Evolutionary conservation across 2,888 invertebrate genomes (phyloP), one percentile per base, ranked within the genome.

Genomic region (Epirrhoe alternata): DNA sequence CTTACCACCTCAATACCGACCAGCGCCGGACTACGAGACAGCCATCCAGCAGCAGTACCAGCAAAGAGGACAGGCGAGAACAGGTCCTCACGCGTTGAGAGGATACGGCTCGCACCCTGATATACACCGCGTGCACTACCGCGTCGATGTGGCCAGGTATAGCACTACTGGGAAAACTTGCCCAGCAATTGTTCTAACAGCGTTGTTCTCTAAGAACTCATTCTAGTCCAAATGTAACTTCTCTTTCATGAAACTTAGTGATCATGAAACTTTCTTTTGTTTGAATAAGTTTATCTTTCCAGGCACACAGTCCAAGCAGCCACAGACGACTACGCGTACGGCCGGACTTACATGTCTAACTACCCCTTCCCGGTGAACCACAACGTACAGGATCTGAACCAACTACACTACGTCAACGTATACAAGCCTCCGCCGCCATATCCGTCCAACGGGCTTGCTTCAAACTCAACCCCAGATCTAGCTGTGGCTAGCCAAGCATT

Each of bases 1-100:
- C 14, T 94, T 97, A 71, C 86, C 97, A n/a, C 97, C 97, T 0
- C 96, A 96, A 0, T 97, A 97, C 85, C 95, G 98, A 2, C 97
- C 97, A 0, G 98, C 98, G 0, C 99, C 99, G 0, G 98, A 98
- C 89, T 99, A 99, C 87, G 98, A 98, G 83, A 97, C 98, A 0
- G 98, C 98, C 12, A 94, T 99, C 68, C 97, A 97, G 83, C 96
- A 97, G 78, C 97, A 97, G 84, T 97, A 97, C 86, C 94, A 95
- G 55, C 94, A 93, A 47, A 90, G 45, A 69, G 90, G 7, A 0
- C 89, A 92, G 53, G 88, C 90, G 0, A 87, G 70, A 86, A 79
- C 77, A 90, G 86, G 47, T 69, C 59, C 12, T 5, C 59, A 24
- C 47, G 31, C 52, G 8, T 42, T 54, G 0, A 83, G 94, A 10